A percentile compares a stretch with the other conserved stretches of the same genome.
phyloP scores from a whole-genome alignment of 2,888 invertebrate species.

The Dryocosmus kuriphilus region DNA sequence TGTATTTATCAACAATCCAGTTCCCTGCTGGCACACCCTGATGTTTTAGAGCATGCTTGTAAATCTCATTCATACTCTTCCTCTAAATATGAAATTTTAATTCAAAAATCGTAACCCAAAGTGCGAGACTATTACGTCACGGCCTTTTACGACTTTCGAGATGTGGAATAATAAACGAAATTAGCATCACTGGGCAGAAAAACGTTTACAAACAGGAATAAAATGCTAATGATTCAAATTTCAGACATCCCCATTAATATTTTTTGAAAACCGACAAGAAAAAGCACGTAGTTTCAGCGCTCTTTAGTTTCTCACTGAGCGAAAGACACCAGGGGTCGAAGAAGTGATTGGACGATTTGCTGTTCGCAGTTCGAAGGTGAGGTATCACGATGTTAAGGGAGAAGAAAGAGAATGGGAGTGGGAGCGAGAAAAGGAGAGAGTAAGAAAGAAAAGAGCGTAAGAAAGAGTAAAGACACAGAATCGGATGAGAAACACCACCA shows the following conservation, averaged over 20 bases:
- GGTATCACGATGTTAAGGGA: constrained; percentile 39
- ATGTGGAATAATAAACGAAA: constrained; percentile 28
- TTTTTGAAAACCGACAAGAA: constrained; percentile 3
- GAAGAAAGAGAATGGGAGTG: constrained; percentile 24
- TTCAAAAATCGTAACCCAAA: constrained; percentile 13
- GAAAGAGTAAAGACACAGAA: constrained; percentile 48
- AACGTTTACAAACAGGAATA: constrained; percentile 4
- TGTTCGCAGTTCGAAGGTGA: constrained; percentile 42
- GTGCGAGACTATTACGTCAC: constrained; percentile 15
- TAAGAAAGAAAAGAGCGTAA: constrained; percentile 47
- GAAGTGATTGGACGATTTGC: constrained; percentile 30
- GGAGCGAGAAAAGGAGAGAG: constrained; percentile 41
- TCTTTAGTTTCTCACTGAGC: neutral
- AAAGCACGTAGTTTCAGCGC: neutral
- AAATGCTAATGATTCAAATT: constrained; percentile 26
- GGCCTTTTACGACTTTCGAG: constrained; percentile 1
- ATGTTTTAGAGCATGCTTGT: constrained; percentile 7
- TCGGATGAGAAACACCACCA: constrained; percentile 32
- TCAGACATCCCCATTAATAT: constrained; percentile 17
- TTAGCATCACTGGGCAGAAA: neutral
- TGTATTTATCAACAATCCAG: neutral
- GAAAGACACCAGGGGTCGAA: constrained; percentile 12
- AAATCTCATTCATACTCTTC: neutral
- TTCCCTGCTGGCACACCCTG: constrained; percentile 2
- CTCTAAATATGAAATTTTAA: constrained; percentile 3